A percentile compares a stretch with the other conserved stretches of the same genome.
phyloP scores from a whole-genome alignment of 1,140 invertebrate genomes.

The Tetramorium parvispinum region DNA sequence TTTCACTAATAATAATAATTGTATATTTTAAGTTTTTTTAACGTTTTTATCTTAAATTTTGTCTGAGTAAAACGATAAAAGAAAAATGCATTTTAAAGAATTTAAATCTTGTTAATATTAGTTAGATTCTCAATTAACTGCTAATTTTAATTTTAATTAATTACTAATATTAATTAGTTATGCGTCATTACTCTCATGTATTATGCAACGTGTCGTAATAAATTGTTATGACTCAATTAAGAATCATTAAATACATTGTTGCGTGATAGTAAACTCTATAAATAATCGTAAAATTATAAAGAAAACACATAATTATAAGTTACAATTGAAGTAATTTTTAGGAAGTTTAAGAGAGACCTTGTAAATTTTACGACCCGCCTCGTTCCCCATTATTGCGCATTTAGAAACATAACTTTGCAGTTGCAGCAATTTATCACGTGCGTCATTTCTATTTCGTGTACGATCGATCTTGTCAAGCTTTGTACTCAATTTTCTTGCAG shows the following conservation, averaged over 20 bases:
- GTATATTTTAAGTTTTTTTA: background rate
- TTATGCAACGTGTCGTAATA: slow-evolving; percentile 69
- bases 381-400: slow-evolving; percentile 16
- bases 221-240: slow-evolving; percentile 8
- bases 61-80: background rate
- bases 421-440: slow-evolving; percentile 27
- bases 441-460: background rate
- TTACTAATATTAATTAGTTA: slow-evolving; percentile 7
- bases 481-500: background rate
- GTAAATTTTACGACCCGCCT: slow-evolving; percentile 5
- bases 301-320: background rate
- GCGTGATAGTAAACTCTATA: background rate
- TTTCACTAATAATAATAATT: background rate
- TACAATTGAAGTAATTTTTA: background rate
- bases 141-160: too few relatives aligned
- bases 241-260: background rate
- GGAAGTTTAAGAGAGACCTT: background rate
- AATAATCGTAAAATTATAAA: background rate
- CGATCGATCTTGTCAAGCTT: slow-evolving; percentile 37
- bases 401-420: slow-evolving; percentile 20
- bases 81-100: background rate
- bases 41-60: background rate
- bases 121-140: too few relatives aligned
- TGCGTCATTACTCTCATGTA: slow-evolving; percentile 75
- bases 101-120: too few relatives aligned